Evolutionary conservation across 2,888 invertebrate genomes (phyloP).

Genomic region (Malthinus seriepunctatus): DNA sequence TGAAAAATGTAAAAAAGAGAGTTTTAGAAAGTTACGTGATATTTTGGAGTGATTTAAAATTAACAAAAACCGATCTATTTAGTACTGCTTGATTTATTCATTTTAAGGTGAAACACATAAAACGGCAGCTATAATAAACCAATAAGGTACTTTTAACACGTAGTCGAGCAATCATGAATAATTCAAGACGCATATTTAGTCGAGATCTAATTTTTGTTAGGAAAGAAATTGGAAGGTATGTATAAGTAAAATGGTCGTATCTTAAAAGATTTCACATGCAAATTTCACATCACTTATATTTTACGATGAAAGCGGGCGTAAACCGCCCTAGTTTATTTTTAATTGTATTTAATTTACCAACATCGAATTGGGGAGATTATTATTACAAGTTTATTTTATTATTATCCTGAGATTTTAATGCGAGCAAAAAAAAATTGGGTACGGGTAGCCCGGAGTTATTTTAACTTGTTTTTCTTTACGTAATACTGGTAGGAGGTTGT

Average conservation of each 20-base stretch:
- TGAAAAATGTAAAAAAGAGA: no score
- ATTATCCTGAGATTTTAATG: constrained; percentile 4
- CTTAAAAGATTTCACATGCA: no score
- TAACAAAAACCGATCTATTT: no score
- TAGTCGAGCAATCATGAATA: constrained; percentile 38
- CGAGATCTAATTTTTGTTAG: constrained; percentile 38
- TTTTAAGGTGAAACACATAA: constrained; percentile 5
- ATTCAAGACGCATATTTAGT: constrained; percentile 37
- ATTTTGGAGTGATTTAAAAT: no score
- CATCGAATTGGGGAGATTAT: no score
- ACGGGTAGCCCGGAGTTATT: constrained; percentile 20
- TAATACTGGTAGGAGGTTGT: constrained; percentile 42
- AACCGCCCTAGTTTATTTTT: no score
- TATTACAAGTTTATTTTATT: background rate
- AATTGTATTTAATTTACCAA: no score
- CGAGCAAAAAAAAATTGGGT: constrained; percentile 8
- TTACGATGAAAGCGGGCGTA: no score
- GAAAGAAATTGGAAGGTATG: constrained; percentile 13
- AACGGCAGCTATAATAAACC: constrained; percentile 15
- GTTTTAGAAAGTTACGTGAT: no score
- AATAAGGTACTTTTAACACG: constrained; percentile 22
- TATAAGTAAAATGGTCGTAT: no score
- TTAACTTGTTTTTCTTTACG: constrained; percentile 33
- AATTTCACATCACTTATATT: background rate
- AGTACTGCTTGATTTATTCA: background rate